These are phyloP conservation scores for Pagrus major DNA, from an alignment of 2,113 vertebrate species.

Conservation along the genomic window DNA sequence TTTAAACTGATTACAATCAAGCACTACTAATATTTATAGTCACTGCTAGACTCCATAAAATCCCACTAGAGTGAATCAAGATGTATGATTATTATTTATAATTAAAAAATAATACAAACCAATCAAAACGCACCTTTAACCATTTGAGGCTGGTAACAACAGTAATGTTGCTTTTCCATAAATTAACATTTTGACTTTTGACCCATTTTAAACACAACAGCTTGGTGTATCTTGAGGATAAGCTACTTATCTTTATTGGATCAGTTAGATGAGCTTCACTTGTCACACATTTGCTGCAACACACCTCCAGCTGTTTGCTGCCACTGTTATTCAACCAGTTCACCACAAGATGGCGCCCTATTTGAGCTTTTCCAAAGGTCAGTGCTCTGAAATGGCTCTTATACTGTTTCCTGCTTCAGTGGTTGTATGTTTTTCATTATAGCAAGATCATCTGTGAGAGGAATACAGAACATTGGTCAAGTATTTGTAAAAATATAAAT, in stretches of 20 bases:
- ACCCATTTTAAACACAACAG: slow-evolving; percentile 20
- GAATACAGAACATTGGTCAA: background rate
- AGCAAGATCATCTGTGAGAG: background rate
- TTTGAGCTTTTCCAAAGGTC: slow-evolving; percentile 11
- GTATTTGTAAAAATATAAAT: background rate
- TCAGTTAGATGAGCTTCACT: slow-evolving; percentile 37
- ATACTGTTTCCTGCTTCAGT: background rate
- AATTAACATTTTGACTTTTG: slow-evolving; percentile 5
- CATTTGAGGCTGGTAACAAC: background rate
- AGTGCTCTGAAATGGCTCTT: background rate
- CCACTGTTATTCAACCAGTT: background rate
- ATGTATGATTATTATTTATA: background rate
- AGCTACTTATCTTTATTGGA: slow-evolving; percentile 59
- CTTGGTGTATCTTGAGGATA: slow-evolving; percentile 15
- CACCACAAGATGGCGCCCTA: slow-evolving; percentile 46
- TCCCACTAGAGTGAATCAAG: background rate
- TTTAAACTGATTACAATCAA: background rate
- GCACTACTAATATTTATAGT: background rate
- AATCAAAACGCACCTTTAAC: background rate
- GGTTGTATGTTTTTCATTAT: background rate
- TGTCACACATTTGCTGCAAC: slow-evolving; percentile 20
- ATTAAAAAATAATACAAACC: background rate
- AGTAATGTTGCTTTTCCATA: background rate
- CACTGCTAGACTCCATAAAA: background rate
- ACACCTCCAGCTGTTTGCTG: slow-evolving; percentile 9